A percentile compares a stretch with the other conserved stretches of the same genome.
Conservation (phyloP, 2,797 vertebrate genomes). For the Meda fulgida region DNA sequence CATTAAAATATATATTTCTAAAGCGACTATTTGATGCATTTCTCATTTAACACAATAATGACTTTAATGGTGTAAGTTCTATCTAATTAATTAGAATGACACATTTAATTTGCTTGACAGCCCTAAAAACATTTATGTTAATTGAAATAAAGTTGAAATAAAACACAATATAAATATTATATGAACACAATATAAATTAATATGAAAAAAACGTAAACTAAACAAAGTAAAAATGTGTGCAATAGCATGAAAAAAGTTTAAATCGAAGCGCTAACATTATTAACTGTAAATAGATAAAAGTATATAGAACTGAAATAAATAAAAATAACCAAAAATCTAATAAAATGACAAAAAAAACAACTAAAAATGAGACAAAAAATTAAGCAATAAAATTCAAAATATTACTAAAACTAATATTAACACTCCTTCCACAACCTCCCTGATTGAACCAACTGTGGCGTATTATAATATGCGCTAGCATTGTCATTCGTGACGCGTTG, state of each 20-base stretch:
- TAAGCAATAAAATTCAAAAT: background rate
- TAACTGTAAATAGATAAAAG: background rate
- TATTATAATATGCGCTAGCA: constrained; percentile 61
- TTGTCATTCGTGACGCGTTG: constrained; percentile 59
- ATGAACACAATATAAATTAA: too few species aligned
- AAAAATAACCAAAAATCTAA: fast-evolving
- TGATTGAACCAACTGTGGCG: constrained; percentile 36
- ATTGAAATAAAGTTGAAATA: background rate
- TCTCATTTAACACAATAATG: background rate
- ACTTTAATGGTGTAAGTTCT: background rate
- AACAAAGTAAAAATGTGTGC: background rate
- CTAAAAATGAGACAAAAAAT: background rate
- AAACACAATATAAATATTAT: background rate
- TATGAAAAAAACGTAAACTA: background rate
- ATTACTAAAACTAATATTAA: background rate
- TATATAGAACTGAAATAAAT: background rate
- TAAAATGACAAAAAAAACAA: background rate
- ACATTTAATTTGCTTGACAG: background rate
- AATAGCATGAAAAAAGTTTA: too few species aligned
- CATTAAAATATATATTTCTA: too few species aligned
- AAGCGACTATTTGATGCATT: background rate
- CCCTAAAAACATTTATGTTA: background rate
- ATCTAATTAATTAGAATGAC: background rate
- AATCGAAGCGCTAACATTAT: background rate
- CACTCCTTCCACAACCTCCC: background rate